Evolutionary conservation across 2,113 vertebrate species (phyloP).

Genomic region (Atractosteus spatula): DNA sequence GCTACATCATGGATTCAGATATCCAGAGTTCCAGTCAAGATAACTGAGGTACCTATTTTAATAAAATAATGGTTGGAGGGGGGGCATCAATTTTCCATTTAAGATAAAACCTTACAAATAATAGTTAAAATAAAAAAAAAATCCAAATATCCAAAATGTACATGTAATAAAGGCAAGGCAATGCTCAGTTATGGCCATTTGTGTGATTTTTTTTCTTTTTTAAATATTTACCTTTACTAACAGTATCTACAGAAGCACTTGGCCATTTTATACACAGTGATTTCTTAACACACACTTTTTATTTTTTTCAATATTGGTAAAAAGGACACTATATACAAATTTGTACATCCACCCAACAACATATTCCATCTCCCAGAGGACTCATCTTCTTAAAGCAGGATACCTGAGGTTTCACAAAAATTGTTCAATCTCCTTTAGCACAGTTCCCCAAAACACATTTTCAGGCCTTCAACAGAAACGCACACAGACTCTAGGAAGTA

Average conservation of each 20-base stretch:
- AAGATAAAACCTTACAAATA: constrained; percentile 66
- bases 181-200: constrained; percentile 77
- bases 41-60: constrained; percentile 52
- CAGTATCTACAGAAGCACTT: constrained; percentile 86
- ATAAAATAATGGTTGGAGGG: constrained; percentile 54
- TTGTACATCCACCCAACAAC: constrained; percentile 78
- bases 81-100: constrained; percentile 59
- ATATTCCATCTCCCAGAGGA: constrained; percentile 67
- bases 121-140: constrained; percentile 58
- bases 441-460: constrained; percentile 72
- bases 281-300: constrained; percentile 67
- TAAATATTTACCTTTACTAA: constrained; percentile 81
- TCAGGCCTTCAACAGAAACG: constrained; percentile 57
- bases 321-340: constrained; percentile 86
- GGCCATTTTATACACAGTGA: constrained; percentile 82
- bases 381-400: constrained; percentile 77
- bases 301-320: constrained; percentile 62
- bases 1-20: constrained; percentile 37
- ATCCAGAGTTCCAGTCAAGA: neutral
- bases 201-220: constrained; percentile 47
- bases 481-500: constrained; percentile 9
- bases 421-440: constrained; percentile 73
- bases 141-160: constrained; percentile 61
- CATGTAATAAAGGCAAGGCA: constrained; percentile 81
- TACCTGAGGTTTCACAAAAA: constrained; percentile 93